Evolutionary conservation across 2,888 invertebrate species (phyloP), one percentile per base, ranked within the genome.

Genomic region (Hyles lineata): DNA sequence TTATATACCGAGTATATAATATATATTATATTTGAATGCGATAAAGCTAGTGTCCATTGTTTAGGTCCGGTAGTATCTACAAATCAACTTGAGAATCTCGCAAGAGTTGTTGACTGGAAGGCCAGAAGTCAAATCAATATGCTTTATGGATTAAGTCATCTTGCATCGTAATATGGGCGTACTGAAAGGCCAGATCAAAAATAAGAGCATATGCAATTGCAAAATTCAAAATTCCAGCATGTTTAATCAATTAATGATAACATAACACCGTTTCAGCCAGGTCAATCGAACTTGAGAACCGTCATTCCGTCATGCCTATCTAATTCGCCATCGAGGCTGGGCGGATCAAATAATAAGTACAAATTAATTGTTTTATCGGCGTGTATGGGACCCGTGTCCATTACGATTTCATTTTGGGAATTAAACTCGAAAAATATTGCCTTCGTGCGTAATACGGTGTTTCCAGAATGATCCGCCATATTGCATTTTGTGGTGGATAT

Each of bases 391-490:
- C 5, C 32, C 1, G 35, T 35, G 63, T 35, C 63, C 35, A 63
- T 35, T 19, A 21, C 63, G 21, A 35, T 21, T 63, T 63, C 63
- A 35, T 63, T 60, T 25, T 63, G 63, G 63, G 63, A 63, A 63
- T 67, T 67, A 78, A 76, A 70, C 70, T 71, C 17, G 58, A 23
- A 70, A 35, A 75, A 55, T 74, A 75, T 74, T 72, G 76, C 69
- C 71, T 71, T 29, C 52, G 50, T 73, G 60, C 61, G 21, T 50
- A 62, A 67, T 67, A 21, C 21, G 43, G 43, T 43, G 43, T 43
- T 43, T 67, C 23, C 63, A 43, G 63, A 23, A 67, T 1, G 8
- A 17, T 43, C 21, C 43, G 15, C 19, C 55, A 7, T 55, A 43
- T 43, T 43, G 32, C 11, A 25, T 11, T 21, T 15, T 43, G 63